A percentile compares a stretch with the other conserved stretches of the same genome.
Conservation (phyloP, 1,140 invertebrate species). For the Scaptomyza pallida region DNA sequence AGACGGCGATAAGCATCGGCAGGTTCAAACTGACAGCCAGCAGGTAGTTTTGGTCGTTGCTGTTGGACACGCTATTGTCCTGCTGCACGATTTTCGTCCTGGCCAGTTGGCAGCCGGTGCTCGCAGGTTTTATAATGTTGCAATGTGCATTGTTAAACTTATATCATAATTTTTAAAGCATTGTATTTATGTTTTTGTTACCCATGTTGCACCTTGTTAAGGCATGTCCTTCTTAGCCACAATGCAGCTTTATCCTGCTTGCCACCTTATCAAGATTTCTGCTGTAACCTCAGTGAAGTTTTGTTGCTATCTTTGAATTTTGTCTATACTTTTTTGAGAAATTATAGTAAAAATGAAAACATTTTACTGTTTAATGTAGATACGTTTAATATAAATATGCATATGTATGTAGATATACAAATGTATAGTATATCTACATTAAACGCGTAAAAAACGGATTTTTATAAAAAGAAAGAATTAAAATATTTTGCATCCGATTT, state of each 20-base stretch:
- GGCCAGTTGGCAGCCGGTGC: conserved; percentile 48
- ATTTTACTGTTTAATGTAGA: too few species aligned
- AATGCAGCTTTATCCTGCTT: conserved; percentile 63
- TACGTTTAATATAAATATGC: too few species aligned
- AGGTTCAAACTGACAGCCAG: conserved; percentile 56
- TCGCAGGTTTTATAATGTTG: conserved; percentile 62
- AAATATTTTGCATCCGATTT: too few species aligned
- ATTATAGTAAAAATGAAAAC: too few species aligned
- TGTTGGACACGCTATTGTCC: conserved; percentile 61
- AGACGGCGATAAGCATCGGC: conserved; percentile 70
- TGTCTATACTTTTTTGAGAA: too few species aligned
- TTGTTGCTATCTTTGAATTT: too few species aligned
- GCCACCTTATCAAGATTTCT: conserved; percentile 63
- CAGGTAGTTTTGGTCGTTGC: conserved; percentile 55
- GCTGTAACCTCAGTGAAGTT: too few species aligned
- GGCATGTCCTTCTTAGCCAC: conserved; percentile 37
- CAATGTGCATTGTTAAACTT: conserved; percentile 80
- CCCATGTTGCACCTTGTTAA: conserved; percentile 28
- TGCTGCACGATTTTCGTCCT: conserved; percentile 58
- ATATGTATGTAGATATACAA: too few species aligned
- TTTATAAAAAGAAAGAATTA: too few species aligned
- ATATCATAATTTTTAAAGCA: conserved; percentile 72
- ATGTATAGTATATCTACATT: too few species aligned
- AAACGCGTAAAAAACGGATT: too few species aligned
- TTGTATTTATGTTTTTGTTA: conserved; percentile 24